Conservation (phyloP, 2,797 vertebrate genomes). For the Cossypha dichroa region DNA sequence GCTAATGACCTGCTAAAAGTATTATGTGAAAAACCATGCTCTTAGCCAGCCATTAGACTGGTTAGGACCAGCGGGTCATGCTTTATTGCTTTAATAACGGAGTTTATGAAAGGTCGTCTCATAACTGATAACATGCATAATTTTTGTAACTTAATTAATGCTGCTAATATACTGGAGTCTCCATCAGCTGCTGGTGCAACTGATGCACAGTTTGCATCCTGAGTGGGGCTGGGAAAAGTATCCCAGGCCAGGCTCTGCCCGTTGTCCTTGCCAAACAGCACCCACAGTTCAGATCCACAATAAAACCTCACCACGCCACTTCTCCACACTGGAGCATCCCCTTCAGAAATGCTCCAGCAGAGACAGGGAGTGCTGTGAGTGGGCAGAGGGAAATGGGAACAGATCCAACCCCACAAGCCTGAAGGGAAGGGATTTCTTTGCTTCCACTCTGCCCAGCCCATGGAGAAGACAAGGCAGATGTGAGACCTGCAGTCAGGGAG, state of each 20-base stretch:
- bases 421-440: background rate
- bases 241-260: background rate
- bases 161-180: conserved; percentile 64
- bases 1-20: conserved; percentile 53
- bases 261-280: background rate
- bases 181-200: conserved; percentile 59
- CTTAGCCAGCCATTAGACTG: conserved; percentile 50
- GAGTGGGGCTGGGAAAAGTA: background rate
- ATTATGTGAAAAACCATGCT: conserved; percentile 30
- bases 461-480: fast-evolving
- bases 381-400: background rate
- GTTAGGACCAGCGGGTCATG: conserved; percentile 45
- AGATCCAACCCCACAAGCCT: background rate
- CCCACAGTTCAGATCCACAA: fast-evolving
- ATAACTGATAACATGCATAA: conserved; percentile 35
- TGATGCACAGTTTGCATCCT: background rate
- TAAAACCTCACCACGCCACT: background rate
- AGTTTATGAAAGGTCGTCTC: conserved; percentile 56
- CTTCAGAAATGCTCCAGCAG: background rate
- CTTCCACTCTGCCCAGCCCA: background rate
- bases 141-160: conserved; percentile 67
- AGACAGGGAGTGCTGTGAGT: background rate
- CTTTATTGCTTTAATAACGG: conserved; percentile 55
- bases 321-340: background rate
- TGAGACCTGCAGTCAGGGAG: background rate